phyloP scores from a whole-genome alignment of 1,140 invertebrate species.

The Geopemphigus sp. region DNA sequence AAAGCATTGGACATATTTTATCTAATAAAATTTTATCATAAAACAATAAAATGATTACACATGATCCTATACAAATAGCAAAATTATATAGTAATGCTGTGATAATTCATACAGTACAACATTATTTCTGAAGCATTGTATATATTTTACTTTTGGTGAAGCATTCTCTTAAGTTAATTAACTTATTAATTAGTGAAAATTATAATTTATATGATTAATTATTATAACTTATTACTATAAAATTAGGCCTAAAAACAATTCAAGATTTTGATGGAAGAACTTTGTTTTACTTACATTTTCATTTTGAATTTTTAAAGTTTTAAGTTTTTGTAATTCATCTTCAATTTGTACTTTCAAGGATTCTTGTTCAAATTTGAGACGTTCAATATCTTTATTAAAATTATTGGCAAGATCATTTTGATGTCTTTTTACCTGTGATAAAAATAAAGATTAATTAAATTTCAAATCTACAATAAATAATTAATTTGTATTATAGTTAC shows the following conservation, averaged over 20 bases:
- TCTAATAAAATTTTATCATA: no score
- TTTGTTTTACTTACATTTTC: neutral
- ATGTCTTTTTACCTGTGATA: slow-evolving; percentile 15
- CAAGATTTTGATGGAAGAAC: neutral
- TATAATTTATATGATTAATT: neutral
- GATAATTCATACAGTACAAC: no score
- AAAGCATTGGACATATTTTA: no score
- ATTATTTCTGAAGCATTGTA: no score
- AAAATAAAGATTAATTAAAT: neutral
- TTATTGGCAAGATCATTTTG: slow-evolving; percentile 32
- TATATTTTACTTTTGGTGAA: no score
- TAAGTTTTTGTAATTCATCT: slow-evolving; percentile 13
- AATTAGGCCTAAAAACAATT: neutral
- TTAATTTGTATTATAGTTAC: neutral
- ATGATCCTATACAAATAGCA: no score
- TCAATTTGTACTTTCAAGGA: slow-evolving; percentile 30
- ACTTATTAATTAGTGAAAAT: neutral
- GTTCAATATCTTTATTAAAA: slow-evolving; percentile 28
- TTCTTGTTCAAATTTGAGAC: slow-evolving; percentile 38
- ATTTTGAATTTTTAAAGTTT: neutral
- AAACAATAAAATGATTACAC: no score
- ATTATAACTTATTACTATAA: neutral
- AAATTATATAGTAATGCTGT: no score
- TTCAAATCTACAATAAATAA: neutral
- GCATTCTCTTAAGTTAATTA: no score